Conservation (phyloP, 2,797 vertebrate genomes). For the Gymnoscopelus braueri region DNA sequence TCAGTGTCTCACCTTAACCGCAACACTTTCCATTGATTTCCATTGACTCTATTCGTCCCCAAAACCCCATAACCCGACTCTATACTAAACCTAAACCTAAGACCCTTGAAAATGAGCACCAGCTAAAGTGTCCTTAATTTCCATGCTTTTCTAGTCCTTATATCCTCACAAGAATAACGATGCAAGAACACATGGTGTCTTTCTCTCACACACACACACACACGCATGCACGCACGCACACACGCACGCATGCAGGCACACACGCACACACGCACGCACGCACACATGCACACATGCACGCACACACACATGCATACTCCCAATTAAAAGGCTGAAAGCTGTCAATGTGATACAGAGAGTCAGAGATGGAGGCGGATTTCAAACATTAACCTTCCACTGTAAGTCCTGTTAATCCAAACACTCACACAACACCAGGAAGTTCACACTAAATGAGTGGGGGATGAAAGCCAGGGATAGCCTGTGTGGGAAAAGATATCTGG, state of each 20-base stretch:
- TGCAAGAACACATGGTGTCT: too few species aligned
- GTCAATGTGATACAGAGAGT: conserved; percentile 61
- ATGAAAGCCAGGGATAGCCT: conserved; percentile 73
- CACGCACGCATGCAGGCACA: neutral
- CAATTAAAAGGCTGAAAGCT: conserved; percentile 40
- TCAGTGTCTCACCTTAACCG: too few species aligned
- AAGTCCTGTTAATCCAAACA: conserved; percentile 75
- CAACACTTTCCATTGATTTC: too few species aligned
- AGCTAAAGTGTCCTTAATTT: too few species aligned
- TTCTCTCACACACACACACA: neutral
- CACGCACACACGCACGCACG: neutral
- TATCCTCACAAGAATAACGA: too few species aligned
- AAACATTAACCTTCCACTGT: conserved; percentile 62
- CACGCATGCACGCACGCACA: conserved; percentile 2
- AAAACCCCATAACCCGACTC: too few species aligned
- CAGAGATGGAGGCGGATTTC: conserved; percentile 71
- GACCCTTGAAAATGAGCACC: too few species aligned
- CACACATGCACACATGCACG: neutral
- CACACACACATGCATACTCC: conserved; percentile 21
- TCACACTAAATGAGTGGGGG: conserved; percentile 70
- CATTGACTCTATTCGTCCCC: too few species aligned
- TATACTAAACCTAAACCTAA: too few species aligned
- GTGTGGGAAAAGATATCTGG: conserved; percentile 71
- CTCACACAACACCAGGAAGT: conserved; percentile 69
- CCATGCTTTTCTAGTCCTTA: too few species aligned